phyloP scores from a whole-genome alignment of 2,797 vertebrate species.

The Fratercula arctica region DNA sequence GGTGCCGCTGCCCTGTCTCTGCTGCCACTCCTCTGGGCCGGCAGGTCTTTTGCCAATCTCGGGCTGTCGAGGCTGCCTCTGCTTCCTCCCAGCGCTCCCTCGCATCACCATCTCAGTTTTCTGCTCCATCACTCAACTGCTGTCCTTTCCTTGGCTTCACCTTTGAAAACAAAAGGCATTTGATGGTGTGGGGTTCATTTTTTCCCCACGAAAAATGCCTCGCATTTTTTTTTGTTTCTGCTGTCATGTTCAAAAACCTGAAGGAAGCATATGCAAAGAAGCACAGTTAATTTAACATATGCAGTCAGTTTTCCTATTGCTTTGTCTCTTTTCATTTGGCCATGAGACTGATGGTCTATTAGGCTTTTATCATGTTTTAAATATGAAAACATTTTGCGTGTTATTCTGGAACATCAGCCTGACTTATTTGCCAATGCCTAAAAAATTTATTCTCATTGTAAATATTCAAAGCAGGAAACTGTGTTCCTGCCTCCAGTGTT shows the following conservation, averaged over 20 bases:
- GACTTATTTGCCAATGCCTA: not conserved
- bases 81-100: not conserved
- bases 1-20: not conserved
- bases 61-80: not conserved
- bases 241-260: not conserved
- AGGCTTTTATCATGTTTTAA: not conserved
- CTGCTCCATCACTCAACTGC: not conserved
- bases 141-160: not conserved
- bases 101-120: not conserved
- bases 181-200: not conserved
- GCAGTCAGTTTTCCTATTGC: not conserved
- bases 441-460: conserved; percentile 24
- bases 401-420: not conserved
- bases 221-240: not conserved
- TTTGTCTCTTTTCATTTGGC: not conserved
- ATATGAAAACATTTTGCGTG: not conserved
- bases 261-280: not conserved
- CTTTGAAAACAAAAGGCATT: not conserved
- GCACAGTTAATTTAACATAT: not conserved
- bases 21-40: not conserved
- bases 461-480: conserved; percentile 10
- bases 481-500: not conserved
- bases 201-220: not conserved
- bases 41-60: not conserved
- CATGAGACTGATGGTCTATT: not conserved